Percentiles rank a stretch among this genome's conserved stretches.
phyloP scores from a whole-genome alignment of 2,113 vertebrate genomes.

The Eidolon helvum region DNA sequence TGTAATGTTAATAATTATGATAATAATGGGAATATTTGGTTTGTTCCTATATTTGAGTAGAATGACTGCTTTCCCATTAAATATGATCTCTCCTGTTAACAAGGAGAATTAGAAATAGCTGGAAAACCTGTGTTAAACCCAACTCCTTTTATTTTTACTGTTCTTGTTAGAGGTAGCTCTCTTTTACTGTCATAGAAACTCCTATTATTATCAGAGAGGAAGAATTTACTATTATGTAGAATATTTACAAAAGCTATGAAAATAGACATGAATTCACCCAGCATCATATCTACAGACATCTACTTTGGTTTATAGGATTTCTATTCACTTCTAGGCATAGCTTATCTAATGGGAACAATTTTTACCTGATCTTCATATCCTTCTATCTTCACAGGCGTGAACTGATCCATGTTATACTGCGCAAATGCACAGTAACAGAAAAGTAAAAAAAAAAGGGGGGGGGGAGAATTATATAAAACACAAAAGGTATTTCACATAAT shows the following conservation, averaged over 20 bases:
- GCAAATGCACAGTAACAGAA: constrained; percentile 96
- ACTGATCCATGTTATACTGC: constrained; percentile 99
- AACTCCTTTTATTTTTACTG: not conserved
- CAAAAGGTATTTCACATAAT: not conserved
- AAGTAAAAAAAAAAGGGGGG: not conserved
- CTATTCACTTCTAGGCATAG: not conserved
- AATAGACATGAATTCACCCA: not conserved
- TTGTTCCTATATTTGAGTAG: not conserved
- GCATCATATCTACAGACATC: constrained; percentile 2
- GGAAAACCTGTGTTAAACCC: constrained; percentile 1
- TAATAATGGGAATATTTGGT: not conserved
- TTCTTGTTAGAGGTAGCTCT: not conserved
- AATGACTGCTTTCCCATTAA: not conserved
- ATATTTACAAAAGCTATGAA: constrained; percentile 34
- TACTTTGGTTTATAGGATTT: constrained; percentile 12
- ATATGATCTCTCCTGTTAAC: not conserved
- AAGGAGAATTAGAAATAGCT: not conserved
- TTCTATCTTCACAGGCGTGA: constrained; percentile 93
- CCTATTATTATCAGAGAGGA: not conserved
- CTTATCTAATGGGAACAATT: not conserved
- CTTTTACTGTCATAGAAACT: not conserved
- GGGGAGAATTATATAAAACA: constrained; percentile 18
- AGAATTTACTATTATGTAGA: constrained; percentile 24
- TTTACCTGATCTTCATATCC: constrained; percentile 93
- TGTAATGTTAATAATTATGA: not conserved